Percentiles rank a stretch among this genome's conserved stretches.
phyloP scores from a whole-genome alignment of 2,797 vertebrate genomes.

The Cyprinella venusta region DNA sequence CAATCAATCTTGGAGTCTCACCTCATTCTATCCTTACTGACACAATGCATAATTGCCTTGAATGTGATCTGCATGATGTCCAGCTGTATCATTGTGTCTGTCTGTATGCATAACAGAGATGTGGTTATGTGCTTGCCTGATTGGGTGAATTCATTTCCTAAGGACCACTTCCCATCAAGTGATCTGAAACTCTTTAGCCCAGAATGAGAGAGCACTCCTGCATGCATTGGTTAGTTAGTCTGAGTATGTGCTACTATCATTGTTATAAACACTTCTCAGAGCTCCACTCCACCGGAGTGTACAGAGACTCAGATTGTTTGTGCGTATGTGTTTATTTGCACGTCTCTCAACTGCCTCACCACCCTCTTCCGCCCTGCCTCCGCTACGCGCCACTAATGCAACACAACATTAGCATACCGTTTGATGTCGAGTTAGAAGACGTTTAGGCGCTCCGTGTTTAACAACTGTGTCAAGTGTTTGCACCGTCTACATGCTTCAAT shows the following conservation, averaged over 20 bases:
- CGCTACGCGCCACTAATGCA: constrained; percentile 70
- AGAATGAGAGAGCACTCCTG: constrained; percentile 55
- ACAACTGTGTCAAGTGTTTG: constrained; percentile 82
- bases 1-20: background rate
- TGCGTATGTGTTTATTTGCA: constrained; percentile 48
- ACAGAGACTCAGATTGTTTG: constrained; percentile 46
- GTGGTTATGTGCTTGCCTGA: constrained; percentile 47
- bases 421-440: constrained; percentile 82
- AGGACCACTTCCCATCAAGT: constrained; percentile 53
- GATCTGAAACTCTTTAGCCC: constrained; percentile 61
- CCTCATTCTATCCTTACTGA: background rate
- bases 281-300: constrained; percentile 28
- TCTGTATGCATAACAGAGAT: constrained; percentile 54
- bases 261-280: constrained; percentile 55
- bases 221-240: constrained; percentile 57
- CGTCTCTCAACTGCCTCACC: constrained; percentile 46
- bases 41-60: background rate
- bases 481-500: constrained; percentile 77
- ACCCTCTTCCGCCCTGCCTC: constrained; percentile 45
- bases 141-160: constrained; percentile 58
- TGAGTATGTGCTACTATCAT: constrained; percentile 56
- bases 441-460: constrained; percentile 77
- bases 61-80: constrained; percentile 43
- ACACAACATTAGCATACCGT: constrained; percentile 80
- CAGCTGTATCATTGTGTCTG: constrained; percentile 55